Evolutionary conservation across 2,888 invertebrate genomes (phyloP), one percentile per base, ranked within the genome.

Genomic region (Acanthosoma haemorrhoidale): DNA sequence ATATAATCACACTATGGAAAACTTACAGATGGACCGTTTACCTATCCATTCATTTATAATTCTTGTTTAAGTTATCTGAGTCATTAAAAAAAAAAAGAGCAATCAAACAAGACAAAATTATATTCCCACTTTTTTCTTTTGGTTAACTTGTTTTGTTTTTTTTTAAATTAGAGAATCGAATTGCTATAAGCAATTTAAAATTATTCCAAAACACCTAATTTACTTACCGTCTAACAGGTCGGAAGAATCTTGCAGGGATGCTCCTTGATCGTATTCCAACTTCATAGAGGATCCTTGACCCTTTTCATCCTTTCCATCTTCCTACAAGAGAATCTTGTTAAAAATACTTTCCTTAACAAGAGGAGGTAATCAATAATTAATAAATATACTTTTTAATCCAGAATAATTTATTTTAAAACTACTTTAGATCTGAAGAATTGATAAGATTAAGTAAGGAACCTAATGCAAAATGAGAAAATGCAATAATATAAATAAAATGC

Each of bases 151-250:
- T n/a, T n/a, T n/a, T n/a, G n/a, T n/a, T n/a, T n/a, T 9, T 16
- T 2, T 18, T 11, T 41, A 11, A 41, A 41, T 18, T 21, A 36
- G 39, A 63, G 63, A 63, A 63, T 63, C 63, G n/a, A 63, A 63
- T 39, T 63, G 63, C 25, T 39, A 36, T 21, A 63, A 63, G 39
- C 21, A 16, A n/a, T 38, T 21, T 34, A 43, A 21, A 18, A 43
- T 43, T 43, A 21, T 15, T 34, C 60, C 36, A 60, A 34, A 60
- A 60, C 21, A 39, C 63, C 29, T 63, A 21, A 9, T 32, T 21
- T 63, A 63, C 72, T 72, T 66, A 72, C 72, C 72, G 60, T 72
- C 72, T 9, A 72, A 51, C 36, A 72, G 51, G 58, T 72, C 72
- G 32, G 72, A 69, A 39, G 69, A 43, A 31, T 71, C 72, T 57